Conservation (phyloP, 2,797 vertebrate genomes). For the Enteromius unitaeniatus region DNA sequence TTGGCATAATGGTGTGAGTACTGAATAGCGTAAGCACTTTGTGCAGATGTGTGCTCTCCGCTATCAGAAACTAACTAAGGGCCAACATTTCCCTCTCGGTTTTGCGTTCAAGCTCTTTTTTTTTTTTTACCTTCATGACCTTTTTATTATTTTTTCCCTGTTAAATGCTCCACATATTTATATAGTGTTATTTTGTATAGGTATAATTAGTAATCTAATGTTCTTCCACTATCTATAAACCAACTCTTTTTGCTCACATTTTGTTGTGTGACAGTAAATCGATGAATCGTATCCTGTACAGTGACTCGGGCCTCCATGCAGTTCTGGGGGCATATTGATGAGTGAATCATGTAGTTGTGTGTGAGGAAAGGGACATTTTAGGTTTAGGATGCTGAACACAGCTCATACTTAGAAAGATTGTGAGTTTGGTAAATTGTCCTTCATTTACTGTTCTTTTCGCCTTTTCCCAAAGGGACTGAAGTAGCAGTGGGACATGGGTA, state of each 20-base stretch:
- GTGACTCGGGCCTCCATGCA: not conserved
- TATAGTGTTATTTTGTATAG: not conserved
- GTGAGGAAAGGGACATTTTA: slow-evolving; percentile 13
- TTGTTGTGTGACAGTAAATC: not conserved
- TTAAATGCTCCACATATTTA: not conserved
- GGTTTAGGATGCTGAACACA: slow-evolving; percentile 30
- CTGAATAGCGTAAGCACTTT: slow-evolving; percentile 27
- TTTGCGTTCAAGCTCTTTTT: not conserved
- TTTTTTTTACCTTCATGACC: not conserved
- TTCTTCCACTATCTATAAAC: not conserved
- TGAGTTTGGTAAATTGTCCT: slow-evolving; percentile 43
- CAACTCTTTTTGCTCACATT: not conserved
- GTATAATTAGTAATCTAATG: not conserved
- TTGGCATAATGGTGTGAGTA: slow-evolving; percentile 12
- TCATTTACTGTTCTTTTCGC: slow-evolving; percentile 29
- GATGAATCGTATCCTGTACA: not conserved
- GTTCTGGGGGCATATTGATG: slow-evolving; percentile 8
- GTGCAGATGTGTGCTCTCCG: slow-evolving; percentile 4
- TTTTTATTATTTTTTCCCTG: not conserved
- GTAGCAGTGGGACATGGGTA: not conserved
- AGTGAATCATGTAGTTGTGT: not conserved
- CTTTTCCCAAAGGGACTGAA: slow-evolving; percentile 11
- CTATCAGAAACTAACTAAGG: slow-evolving; percentile 10
- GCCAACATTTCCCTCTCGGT: not conserved
- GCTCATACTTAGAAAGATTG: not conserved